Percentiles rank a stretch among this genome's conserved stretches.
These are phyloP conservation scores for Heliconius sara DNA, from an alignment of 2,888 invertebrate genomes.

Conservation along the genomic window DNA sequence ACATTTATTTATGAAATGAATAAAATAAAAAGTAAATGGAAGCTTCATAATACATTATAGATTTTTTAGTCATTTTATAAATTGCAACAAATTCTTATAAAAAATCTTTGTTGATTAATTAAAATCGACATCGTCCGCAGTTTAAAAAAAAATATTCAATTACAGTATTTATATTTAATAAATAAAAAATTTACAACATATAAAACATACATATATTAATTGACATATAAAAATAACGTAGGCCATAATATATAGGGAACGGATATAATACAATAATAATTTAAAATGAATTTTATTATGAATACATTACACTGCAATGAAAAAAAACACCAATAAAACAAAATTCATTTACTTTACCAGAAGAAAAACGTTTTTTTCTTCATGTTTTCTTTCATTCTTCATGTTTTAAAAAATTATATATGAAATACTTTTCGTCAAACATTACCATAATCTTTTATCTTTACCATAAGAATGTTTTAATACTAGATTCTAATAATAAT, in stretches of 20 bases:
- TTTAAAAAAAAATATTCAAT: background rate
- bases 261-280: background rate
- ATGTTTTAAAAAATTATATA: no score
- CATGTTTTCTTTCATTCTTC: background rate
- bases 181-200: background rate
- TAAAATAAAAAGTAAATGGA: background rate
- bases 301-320: background rate
- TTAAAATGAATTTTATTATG: background rate
- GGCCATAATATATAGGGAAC: constrained; percentile 3
- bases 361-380: background rate
- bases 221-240: constrained; percentile 15
- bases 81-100: background rate
- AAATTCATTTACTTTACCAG: background rate
- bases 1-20: background rate
- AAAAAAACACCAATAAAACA: background rate
- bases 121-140: background rate
- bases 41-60: background rate
- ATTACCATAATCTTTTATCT: background rate
- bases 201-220: background rate
- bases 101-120: background rate
- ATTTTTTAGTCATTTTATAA: no score
- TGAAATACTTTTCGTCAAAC: background rate
- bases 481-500: constrained; percentile 13
- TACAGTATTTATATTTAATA: background rate
- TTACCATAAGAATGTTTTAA: background rate